Conservation (phyloP, 2,113 vertebrate species). For the Paradoxurus hermaphroditus region DNA sequence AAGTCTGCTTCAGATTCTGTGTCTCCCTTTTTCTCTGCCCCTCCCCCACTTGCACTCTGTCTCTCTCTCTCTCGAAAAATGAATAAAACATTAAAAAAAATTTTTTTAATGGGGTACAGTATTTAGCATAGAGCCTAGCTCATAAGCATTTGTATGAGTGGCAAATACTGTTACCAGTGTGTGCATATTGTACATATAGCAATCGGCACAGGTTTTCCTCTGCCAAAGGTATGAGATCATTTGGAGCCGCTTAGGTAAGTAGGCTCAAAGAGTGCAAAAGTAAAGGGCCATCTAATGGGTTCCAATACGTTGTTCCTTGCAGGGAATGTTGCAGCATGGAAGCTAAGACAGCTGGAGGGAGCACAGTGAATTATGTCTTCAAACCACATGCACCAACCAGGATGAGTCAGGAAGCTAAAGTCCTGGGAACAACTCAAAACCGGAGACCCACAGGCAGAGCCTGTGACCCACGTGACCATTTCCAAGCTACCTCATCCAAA, state of each 20-base stretch:
- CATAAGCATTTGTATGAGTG: neutral
- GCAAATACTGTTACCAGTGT: neutral
- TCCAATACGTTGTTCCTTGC: neutral
- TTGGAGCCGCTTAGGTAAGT: neutral
- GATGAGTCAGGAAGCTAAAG: neutral
- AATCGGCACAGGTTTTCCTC: neutral
- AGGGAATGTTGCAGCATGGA: neutral
- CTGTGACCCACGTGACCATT: neutral
- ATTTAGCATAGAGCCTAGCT: neutral
- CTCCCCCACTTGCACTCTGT: too few relatives aligned
- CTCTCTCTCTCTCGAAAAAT: too few relatives aligned
- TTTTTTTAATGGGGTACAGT: too few relatives aligned
- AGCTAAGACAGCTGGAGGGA: neutral
- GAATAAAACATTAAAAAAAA: too few relatives aligned
- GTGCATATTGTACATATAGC: neutral
- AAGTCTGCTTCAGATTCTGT: too few relatives aligned
- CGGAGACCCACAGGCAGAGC: neutral
- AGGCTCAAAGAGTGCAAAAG: neutral
- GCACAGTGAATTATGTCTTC: neutral
- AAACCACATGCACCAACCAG: slow-evolving; percentile 6
- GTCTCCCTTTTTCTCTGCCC: too few relatives aligned
- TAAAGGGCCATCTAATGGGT: neutral
- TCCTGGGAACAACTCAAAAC: neutral
- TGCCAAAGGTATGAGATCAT: neutral
- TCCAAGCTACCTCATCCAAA: neutral